Base-by-base conservation (phyloP, 2,888 invertebrate species). In the Tenodera sinensis region DNA sequence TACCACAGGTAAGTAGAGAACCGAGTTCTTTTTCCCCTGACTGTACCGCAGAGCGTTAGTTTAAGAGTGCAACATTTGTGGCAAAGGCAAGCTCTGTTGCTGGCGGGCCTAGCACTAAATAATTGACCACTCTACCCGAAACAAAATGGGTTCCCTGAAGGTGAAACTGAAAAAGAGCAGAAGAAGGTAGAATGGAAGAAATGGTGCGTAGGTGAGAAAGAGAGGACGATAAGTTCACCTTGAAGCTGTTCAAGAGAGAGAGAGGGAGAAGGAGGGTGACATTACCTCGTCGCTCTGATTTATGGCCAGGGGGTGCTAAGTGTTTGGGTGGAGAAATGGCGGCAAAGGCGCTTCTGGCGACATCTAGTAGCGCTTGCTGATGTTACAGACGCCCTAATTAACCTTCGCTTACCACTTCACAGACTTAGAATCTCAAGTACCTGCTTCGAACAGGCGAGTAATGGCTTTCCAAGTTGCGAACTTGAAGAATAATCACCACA, bases 281-380 rank as follows among this genome's bases (percentile, higher is more conserved):
- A 87, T 83, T 87, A 83, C 87, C 34, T 85, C 85, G 82, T 28
- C 9, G 54, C 54, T 83, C 34, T 87, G 87, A 87, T 87, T 87
- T 87, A 87, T 42, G 82, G 30, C 34, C 27, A 28, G 34, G 27
- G n/a, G 34, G 28, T 42, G 81, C 82, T 87, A 83, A 87, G 87
- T 87, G 54, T 34, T 30, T 25, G 87, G 87, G 87, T 30, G 87
- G 87, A 34, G 87, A 28, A 42, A 28, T 25, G 82, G 25, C 82
- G 12, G 54, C 12, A 71, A 20, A 15, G 54, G 54, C 54, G 54
- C 54, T 71, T 71, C 54, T 71, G 20, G 54, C 20, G 54, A 71
- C 54, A 71, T 71, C 54, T 71, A 71, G 4, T 25, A 20, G 54
- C 20, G 54, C 54, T 71, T 71, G 15, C 25, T 71, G 54, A 71